These are phyloP conservation scores for Crax fasciolata DNA, from an alignment of 2,797 vertebrate genomes.

Conservation along the genomic window DNA sequence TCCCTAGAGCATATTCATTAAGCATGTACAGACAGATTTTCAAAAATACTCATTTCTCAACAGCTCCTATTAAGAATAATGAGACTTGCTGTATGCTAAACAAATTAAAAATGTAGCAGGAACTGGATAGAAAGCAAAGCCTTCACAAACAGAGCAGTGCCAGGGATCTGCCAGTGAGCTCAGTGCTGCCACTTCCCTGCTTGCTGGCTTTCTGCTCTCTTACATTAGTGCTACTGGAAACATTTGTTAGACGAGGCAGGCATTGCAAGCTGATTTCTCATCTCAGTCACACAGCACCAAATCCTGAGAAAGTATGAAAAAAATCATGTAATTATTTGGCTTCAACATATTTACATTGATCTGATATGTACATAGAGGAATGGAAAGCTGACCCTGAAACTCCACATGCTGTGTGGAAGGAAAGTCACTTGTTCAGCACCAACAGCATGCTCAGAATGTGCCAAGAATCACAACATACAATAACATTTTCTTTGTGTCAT, in stretches of 20 bases:
- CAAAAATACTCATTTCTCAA: background rate
- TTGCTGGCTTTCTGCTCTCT: background rate
- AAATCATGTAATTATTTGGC: slow-evolving; percentile 4
- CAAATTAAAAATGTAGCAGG: slow-evolving; percentile 18
- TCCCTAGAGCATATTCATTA: slow-evolving; percentile 35
- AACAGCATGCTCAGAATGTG: background rate
- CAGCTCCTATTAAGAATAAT: slow-evolving; percentile 23
- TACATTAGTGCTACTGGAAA: background rate
- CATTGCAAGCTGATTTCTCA: background rate
- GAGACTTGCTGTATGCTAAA: slow-evolving; percentile 23
- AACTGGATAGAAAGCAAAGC: slow-evolving; percentile 13
- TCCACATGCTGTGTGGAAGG: background rate
- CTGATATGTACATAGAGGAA: background rate
- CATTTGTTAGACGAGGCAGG: background rate
- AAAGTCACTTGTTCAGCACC: background rate
- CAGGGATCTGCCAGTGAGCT: slow-evolving; percentile 4
- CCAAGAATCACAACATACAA: slow-evolving; percentile 65
- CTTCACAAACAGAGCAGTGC: background rate
- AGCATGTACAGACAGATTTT: slow-evolving; percentile 45
- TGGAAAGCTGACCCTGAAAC: background rate
- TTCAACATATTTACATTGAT: slow-evolving; percentile 13
- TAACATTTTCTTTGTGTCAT: slow-evolving; percentile 21
- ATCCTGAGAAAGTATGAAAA: slow-evolving; percentile 4
- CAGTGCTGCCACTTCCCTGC: background rate
- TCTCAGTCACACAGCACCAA: background rate